Base-by-base conservation (phyloP, 2,113 vertebrate species). In the Butorides virescens region DNA sequence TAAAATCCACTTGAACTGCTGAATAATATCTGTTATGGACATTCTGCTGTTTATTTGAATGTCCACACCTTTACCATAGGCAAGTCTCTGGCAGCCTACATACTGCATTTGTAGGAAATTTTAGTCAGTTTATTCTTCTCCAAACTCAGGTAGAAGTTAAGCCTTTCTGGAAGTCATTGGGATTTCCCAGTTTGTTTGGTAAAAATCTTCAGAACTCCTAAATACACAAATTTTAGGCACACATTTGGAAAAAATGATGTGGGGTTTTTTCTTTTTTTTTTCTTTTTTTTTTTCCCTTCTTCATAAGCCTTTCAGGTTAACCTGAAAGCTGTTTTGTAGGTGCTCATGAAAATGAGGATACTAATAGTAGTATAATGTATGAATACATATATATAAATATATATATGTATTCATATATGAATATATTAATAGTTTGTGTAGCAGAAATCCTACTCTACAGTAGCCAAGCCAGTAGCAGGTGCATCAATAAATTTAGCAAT, bases 401-500 rank as follows among this genome's bases (percentile, higher is more conserved):
- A 42, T 42, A 39, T 39, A 39, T 39, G 39, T 39, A 39, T 39
- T 39, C 39, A 39, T 39, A 39, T 39, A 39, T 39, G 11, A 39
- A 39, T 39, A n/a, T n/a, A n/a, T n/a, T n/a, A n/a, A n/a, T n/a
- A 42, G 56, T 94, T 94, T 92, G 75, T 49, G 12, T 81, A 78
- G 37, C 42, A 95, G 78, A 89, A 93, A 94, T 81, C 39, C 26
- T 81, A 56, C 86, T 86, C 52, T 73, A 56, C 36, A 94, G 73
- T 81, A 97, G 49, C 25, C 87, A 95, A 85, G 52, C 20, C 74
- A 90, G 42, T 50, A 93, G 87, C 95, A 97, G 95, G 84, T 82
- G 65, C 91, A 90, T 88, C 88, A 88, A 79, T 95, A 96, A 77
- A 88, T 85, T 91, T 96, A 96, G 61, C 53, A 95, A 72, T 92